These are phyloP conservation scores for Anseranas semipalmata DNA, from an alignment of 2,113 vertebrate species.

Conservation along the genomic window DNA sequence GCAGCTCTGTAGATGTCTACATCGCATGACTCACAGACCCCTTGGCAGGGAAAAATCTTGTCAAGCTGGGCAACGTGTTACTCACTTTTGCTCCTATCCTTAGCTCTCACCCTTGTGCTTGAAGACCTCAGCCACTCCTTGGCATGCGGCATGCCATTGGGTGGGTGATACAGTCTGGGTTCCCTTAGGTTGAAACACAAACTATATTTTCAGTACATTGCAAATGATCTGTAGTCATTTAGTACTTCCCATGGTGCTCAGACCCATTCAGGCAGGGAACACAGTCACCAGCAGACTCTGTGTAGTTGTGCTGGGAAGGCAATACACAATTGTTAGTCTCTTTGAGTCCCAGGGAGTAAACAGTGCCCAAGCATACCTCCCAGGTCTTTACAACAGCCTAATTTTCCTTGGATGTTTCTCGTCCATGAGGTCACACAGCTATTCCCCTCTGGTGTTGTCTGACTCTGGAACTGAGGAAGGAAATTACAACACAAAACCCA, in stretches of 20 bases:
- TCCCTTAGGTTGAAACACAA: not conserved
- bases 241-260: not conserved
- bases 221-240: not conserved
- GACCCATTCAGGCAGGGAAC: not conserved
- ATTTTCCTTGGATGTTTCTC: not conserved
- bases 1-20: not conserved
- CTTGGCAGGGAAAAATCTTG: not conserved
- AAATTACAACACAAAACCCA: constrained; percentile 29
- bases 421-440: not conserved
- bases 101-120: not conserved
- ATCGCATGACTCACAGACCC: not conserved
- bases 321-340: not conserved
- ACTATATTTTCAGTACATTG: not conserved
- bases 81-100: not conserved
- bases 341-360: not conserved
- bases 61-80: not conserved
- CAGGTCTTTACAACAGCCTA: rapidly evolving
- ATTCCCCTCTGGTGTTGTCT: not conserved
- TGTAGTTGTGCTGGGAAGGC: not conserved
- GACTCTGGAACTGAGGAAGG: not conserved
- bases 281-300: not conserved
- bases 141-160: not conserved
- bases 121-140: not conserved
- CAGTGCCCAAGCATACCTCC: not conserved
- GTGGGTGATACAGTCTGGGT: not conserved